Base-by-base conservation (phyloP, 2,113 vertebrate species). In the Zosterops japonicus region DNA sequence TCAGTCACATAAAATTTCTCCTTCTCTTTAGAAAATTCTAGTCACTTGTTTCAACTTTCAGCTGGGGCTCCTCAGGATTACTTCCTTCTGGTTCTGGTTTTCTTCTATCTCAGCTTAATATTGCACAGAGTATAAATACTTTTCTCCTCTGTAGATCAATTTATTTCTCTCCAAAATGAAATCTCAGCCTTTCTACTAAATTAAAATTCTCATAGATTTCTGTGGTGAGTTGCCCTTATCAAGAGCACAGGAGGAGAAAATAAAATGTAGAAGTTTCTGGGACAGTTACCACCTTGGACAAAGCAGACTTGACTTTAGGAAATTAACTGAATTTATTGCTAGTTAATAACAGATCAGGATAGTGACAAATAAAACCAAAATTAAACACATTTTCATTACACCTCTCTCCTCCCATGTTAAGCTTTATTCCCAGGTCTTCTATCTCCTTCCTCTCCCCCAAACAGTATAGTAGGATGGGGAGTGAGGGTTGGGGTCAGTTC, bases 51-150 rank as follows among this genome's bases (percentile, higher is more conserved):
- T 68, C 24, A 50, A 2, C 8, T 84, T 90, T 85, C 3, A 5
- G 1, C 17, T 79, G 56, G 7, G 4, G 3, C 3, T 87, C 46
- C 23, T 67, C 27, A 53, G n/a, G 19, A 57, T 49, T 91, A 7
- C 67, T 82, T 75, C 25, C 12, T 57, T 77, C 46, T 69, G 39
- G 8, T 28, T 29, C 15, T 70, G 42, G 4, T 72, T 90, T 75
- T 87, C 21, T 77, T 75, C 16, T 74, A 41, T 47, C 5, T 74
- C 24, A 52, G 4, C 8, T 49, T 70, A 56, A 29, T 35, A 35
- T 35, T 41, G 14, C 1, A 2, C 28, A 86, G 19, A 57, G 6
- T 15, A 42, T 56, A 27, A 0, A 0, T 41, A 6, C 3, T 1
- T 41, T 1, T 36, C 3, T 72, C 57, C 76, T n/a, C 12, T 56